A percentile compares a stretch with the other conserved stretches of the same genome.
phyloP scores from a whole-genome alignment of 53 echinoderm and acorn worm species.

The Echinarachnius parma region DNA sequence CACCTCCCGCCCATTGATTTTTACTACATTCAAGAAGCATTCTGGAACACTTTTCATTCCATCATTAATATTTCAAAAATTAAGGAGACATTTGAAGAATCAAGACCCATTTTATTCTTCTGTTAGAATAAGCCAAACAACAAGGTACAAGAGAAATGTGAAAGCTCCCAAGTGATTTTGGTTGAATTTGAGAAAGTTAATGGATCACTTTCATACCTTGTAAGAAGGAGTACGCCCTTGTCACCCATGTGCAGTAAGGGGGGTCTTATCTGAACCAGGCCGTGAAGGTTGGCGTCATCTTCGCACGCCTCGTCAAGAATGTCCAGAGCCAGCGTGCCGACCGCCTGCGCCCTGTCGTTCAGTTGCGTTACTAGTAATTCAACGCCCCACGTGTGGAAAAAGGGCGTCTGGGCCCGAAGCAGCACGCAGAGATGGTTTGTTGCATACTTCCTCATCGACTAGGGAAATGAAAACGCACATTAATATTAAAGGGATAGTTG shows the following conservation, averaged over 20 bases:
- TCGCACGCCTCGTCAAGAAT: conserved; percentile 96
- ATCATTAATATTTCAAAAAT: too few species aligned
- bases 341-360: conserved; percentile 66
- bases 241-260: conserved; percentile 93
- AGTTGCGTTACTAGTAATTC: conserved; percentile 83
- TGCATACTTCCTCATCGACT: conserved; percentile 83
- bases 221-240: conserved; percentile 80
- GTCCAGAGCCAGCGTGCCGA: conserved; percentile 71
- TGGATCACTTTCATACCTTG: conserved; percentile 82
- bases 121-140: too few species aligned
- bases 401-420: conserved; percentile 77
- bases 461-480: too few species aligned
- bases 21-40: background rate
- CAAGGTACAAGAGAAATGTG: too few species aligned
- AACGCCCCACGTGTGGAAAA: conserved; percentile 96
- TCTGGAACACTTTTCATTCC: too few species aligned
- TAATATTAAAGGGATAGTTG: too few species aligned
- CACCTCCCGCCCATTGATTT: background rate
- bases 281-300: conserved; percentile 88
- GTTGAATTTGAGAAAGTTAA: too few species aligned
- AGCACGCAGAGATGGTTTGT: conserved; percentile 81
- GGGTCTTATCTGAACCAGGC: conserved; percentile 90
- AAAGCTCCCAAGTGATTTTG: too few species aligned
- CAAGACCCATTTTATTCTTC: too few species aligned
- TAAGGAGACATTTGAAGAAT: too few species aligned